phyloP scores from a whole-genome alignment of 2,797 vertebrate species.

The Phataginus tetradactyla region DNA sequence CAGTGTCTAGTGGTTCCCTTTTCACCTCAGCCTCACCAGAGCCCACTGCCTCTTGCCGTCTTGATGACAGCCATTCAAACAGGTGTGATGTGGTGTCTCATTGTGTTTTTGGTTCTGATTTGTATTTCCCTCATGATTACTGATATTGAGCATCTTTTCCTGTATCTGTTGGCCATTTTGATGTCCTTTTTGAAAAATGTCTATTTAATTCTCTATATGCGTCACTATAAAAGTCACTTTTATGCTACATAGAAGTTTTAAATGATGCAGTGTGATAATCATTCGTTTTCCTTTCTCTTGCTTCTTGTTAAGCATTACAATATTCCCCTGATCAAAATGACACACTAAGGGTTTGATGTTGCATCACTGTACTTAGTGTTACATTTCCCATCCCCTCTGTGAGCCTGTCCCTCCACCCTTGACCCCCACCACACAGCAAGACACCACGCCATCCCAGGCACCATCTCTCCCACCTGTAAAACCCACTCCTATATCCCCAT shows the following conservation, averaged over 20 bases:
- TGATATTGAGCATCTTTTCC: neutral
- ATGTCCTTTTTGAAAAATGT: neutral
- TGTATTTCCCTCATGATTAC: neutral
- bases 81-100: neutral
- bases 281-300: neutral
- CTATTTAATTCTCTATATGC: neutral
- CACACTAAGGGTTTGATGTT: neutral
- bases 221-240: conserved; percentile 5
- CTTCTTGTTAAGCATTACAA: neutral
- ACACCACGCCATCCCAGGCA: accelerated
- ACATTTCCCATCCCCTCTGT: neutral
- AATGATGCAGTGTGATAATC: neutral
- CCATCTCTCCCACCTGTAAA: neutral
- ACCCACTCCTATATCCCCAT: neutral
- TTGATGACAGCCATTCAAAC: neutral
- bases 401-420: neutral
- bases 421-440: neutral
- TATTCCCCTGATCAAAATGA: neutral
- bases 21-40: neutral
- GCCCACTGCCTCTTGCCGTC: neutral
- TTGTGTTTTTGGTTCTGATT: neutral
- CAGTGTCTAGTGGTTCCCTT: neutral
- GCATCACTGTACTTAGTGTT: neutral
- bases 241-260: neutral
- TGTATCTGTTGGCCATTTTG: neutral